phyloP scores from a whole-genome alignment of 2,888 invertebrate species.

The Cancer borealis region DNA sequence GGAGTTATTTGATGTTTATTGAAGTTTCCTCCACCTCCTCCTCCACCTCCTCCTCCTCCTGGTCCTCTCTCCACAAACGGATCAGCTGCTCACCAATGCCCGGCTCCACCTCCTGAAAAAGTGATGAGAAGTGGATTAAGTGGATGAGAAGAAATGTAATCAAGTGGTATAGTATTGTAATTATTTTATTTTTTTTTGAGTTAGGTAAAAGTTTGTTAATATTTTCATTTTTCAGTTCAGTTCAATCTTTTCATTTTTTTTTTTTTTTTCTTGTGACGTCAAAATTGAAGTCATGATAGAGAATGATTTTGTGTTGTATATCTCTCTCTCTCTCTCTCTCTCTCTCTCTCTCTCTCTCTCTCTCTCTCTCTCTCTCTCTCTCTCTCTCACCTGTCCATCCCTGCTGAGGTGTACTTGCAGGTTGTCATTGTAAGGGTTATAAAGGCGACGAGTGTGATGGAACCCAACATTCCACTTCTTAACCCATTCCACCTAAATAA shows the following conservation, averaged over 20 bases:
- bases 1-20: conserved; percentile 53
- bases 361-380: too few species aligned
- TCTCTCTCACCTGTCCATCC: conserved; percentile 82
- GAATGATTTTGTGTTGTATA: too few species aligned
- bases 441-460: conserved; percentile 82
- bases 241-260: too few species aligned
- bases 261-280: too few species aligned
- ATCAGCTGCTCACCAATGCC: conserved; percentile 72
- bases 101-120: conserved; percentile 72
- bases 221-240: too few species aligned
- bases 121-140: background rate
- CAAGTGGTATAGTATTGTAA: too few species aligned
- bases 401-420: conserved; percentile 83
- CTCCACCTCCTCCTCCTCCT: conserved; percentile 50
- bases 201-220: background rate
- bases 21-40: conserved; percentile 54
- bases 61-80: conserved; percentile 70
- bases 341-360: background rate
- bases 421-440: conserved; percentile 83
- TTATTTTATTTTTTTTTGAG: background rate
- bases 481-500: conserved; percentile 81
- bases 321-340: background rate
- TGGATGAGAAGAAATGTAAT: background rate
- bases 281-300: too few species aligned
- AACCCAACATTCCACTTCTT: conserved; percentile 81